phyloP scores from a whole-genome alignment of 2,113 vertebrate species.

The Pyxicephalus adspersus region DNA sequence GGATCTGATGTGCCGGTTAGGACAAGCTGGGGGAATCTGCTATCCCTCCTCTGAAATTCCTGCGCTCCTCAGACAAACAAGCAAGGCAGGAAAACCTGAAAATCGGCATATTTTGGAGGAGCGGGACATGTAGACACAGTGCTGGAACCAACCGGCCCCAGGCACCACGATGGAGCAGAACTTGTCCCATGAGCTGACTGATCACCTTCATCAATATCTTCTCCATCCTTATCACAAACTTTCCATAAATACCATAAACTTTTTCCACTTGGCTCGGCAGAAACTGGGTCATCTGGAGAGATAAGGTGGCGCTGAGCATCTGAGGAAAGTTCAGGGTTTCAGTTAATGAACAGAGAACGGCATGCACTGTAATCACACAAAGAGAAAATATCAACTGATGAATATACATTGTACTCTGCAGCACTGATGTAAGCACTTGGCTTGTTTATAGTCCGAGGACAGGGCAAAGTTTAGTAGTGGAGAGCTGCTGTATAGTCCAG shows the following conservation, averaged over 20 bases:
- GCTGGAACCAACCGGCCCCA: neutral
- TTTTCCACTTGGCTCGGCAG: neutral
- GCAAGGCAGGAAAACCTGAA: constrained; percentile 25
- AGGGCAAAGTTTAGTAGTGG: too few relatives aligned
- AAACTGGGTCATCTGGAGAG: neutral
- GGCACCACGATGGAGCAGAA: neutral
- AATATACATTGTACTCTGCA: neutral
- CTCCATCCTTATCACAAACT: too few relatives aligned
- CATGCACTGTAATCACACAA: neutral
- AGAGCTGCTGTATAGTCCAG: too few relatives aligned
- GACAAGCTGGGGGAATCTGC: constrained; percentile 35
- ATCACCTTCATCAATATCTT: neutral
- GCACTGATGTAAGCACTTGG: neutral
- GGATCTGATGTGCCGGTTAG: constrained; percentile 18
- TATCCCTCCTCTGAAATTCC: constrained; percentile 31
- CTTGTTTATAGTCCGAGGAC: too few relatives aligned
- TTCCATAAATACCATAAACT: neutral
- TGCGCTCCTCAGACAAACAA: neutral
- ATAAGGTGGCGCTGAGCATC: neutral
- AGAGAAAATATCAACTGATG: neutral
- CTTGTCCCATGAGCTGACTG: neutral
- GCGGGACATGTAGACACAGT: neutral
- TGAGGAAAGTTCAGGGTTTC: constrained; percentile 31
- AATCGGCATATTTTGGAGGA: constrained; percentile 12
- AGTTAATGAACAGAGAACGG: neutral